Conservation (phyloP, 2,797 vertebrate species). For the Lycodopsis pacificus region DNA sequence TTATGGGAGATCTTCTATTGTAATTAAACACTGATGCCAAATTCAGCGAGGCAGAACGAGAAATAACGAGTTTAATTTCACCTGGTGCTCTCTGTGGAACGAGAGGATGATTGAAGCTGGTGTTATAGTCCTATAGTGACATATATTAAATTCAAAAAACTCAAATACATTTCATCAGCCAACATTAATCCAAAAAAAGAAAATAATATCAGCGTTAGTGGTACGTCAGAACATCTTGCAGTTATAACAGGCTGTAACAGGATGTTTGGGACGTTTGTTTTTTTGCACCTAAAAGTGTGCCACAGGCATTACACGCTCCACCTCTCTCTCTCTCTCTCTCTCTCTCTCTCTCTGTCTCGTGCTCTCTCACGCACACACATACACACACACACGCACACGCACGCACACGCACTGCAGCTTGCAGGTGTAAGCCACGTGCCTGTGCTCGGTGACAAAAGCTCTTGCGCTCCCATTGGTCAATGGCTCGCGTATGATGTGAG, state of each 20-base stretch:
- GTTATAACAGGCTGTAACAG: background rate
- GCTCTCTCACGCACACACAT: background rate
- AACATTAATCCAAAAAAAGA: background rate
- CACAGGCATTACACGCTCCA: background rate
- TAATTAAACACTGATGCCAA: slow-evolving; percentile 81
- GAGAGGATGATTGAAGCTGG: slow-evolving; percentile 40
- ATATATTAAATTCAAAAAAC: background rate
- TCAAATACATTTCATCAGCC: background rate
- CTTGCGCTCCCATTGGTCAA: slow-evolving; percentile 72
- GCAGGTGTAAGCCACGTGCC: slow-evolving; percentile 87
- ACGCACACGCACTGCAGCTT: slow-evolving; percentile 36
- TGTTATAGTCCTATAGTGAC: background rate
- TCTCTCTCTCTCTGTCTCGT: background rate
- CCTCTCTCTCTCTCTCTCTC: background rate
- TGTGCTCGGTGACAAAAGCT: slow-evolving; percentile 73
- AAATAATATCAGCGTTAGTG: background rate
- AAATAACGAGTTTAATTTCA: slow-evolving; percentile 74
- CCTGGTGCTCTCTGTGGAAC: slow-evolving; percentile 69
- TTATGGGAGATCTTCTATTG: slow-evolving; percentile 77
- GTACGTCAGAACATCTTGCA: background rate
- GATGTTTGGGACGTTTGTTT: background rate
- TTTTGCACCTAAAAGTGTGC: slow-evolving; percentile 35
- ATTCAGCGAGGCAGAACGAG: slow-evolving; percentile 63
- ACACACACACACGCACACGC: slow-evolving; percentile 11
- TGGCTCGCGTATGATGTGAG: slow-evolving; percentile 68